Conservation (phyloP, 1,140 invertebrate genomes). For the Anastrepha obliqua region DNA sequence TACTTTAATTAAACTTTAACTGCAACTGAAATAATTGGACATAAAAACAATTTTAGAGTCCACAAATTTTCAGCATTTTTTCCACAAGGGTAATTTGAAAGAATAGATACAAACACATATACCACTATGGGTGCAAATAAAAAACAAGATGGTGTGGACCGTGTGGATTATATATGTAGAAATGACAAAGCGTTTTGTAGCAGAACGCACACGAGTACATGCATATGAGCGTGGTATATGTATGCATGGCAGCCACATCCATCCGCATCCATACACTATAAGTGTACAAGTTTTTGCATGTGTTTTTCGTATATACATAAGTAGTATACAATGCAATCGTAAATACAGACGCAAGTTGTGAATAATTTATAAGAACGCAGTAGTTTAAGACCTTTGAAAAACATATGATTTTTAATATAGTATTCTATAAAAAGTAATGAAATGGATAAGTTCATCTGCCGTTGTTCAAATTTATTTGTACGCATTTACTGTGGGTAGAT, state of each 20-base stretch:
- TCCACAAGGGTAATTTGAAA: too few species aligned
- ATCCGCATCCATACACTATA: neutral
- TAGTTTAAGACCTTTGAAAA: neutral
- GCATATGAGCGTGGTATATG: neutral
- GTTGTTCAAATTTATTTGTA: too few species aligned
- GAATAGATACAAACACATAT: too few species aligned
- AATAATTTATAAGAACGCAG: neutral
- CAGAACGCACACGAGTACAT: neutral
- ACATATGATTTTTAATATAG: too few species aligned
- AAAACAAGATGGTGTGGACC: neutral
- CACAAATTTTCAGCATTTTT: too few species aligned
- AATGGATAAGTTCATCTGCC: too few species aligned
- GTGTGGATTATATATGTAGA: slow-evolving; percentile 9
- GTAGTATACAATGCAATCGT: neutral
- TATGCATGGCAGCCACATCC: neutral
- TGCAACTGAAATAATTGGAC: too few species aligned
- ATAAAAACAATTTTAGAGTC: too few species aligned
- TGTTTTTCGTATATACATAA: neutral
- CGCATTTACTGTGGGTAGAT: neutral
- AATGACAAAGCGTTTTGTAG: slow-evolving; percentile 48
- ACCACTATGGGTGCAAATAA: too few species aligned
- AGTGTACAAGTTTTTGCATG: neutral
- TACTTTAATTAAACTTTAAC: too few species aligned
- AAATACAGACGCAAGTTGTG: neutral
- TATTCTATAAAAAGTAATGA: too few species aligned